Conservation (phyloP, 2,113 vertebrate species). For the Maccullochella peelii region DNA sequence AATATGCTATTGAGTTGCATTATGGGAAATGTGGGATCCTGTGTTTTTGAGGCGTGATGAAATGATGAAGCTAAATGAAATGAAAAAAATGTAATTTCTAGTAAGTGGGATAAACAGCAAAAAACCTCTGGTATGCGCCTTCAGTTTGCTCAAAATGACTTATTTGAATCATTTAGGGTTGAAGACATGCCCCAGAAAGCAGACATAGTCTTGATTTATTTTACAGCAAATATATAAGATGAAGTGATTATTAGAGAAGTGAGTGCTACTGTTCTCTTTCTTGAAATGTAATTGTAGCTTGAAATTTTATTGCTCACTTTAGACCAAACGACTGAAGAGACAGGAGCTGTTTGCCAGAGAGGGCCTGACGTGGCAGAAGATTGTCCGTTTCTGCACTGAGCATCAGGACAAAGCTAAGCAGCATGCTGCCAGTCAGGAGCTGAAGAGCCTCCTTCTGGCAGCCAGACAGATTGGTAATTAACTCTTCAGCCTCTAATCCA, state of each 20-base stretch:
- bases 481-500: conserved; percentile 50
- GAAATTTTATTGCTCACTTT: conserved; percentile 44
- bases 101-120: neutral
- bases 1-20: neutral
- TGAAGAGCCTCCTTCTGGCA: conserved; percentile 91
- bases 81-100: neutral
- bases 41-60: neutral
- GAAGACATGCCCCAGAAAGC: neutral
- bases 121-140: neutral
- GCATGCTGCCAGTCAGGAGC: conserved; percentile 86
- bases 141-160: neutral
- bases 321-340: conserved; percentile 92
- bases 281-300: conserved; percentile 20
- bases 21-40: neutral
- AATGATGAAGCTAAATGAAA: neutral
- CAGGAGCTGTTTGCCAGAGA: conserved; percentile 87
- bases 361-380: conserved; percentile 93
- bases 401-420: conserved; percentile 88
- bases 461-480: conserved; percentile 94
- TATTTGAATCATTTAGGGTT: neutral
- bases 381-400: conserved; percentile 90
- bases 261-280: neutral
- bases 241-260: neutral
- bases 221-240: neutral
- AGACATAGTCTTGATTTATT: neutral